These are phyloP conservation scores for Threskiornis aethiopicus DNA, from an alignment of 2,797 vertebrate genomes.

Conservation along the genomic window DNA sequence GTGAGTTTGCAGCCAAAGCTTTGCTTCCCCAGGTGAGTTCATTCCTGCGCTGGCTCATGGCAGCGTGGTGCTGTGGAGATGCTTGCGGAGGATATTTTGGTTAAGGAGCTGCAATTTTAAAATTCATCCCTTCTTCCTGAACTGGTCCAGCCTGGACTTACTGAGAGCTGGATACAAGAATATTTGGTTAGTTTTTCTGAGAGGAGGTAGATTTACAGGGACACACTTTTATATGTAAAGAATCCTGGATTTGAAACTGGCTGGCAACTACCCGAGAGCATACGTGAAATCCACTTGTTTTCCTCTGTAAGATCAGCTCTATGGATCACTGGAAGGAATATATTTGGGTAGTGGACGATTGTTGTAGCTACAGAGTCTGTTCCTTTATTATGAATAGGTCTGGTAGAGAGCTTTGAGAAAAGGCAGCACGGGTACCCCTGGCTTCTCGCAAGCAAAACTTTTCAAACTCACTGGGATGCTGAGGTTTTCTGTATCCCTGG, in stretches of 20 bases:
- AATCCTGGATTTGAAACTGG: neutral
- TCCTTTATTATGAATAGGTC: fast-evolving
- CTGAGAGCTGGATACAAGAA: neutral
- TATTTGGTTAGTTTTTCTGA: neutral
- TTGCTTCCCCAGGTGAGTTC: neutral
- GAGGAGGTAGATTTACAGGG: neutral
- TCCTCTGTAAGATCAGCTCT: neutral
- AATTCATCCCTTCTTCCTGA: neutral
- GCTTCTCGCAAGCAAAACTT: neutral
- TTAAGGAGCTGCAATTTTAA: neutral
- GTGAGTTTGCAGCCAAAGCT: neutral
- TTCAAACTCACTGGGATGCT: neutral
- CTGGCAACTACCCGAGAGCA: neutral
- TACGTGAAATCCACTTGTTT: fast-evolving
- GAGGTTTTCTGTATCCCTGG: neutral
- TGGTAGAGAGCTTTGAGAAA: neutral
- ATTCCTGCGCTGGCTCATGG: fast-evolving
- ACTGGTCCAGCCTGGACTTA: neutral
- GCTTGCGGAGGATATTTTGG: neutral
- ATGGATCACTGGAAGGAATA: neutral
- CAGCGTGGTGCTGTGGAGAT: fast-evolving
- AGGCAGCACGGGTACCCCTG: neutral
- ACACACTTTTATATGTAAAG: fast-evolving
- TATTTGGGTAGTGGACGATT: fast-evolving
- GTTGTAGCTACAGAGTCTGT: neutral